Conservation (phyloP, 2,113 vertebrate species). For the Marmota flaviventris region DNA sequence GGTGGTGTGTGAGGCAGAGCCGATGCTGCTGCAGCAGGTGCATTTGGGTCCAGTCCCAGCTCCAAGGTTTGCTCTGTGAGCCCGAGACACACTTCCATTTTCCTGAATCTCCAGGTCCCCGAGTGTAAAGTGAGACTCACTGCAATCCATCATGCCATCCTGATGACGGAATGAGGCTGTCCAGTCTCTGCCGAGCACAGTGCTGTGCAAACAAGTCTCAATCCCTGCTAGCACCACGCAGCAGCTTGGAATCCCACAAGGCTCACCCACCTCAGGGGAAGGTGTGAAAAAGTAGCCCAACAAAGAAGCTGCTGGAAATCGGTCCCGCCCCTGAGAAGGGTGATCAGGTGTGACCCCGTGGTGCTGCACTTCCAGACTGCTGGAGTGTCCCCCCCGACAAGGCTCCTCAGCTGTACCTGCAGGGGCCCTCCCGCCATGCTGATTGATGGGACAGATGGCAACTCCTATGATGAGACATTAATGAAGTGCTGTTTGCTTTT, state of each 20-base stretch:
- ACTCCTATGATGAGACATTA: neutral
- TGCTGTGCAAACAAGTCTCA: accelerated
- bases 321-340: accelerated
- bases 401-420: accelerated
- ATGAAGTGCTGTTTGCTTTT: neutral
- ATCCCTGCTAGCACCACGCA: neutral
- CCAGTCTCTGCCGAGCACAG: neutral
- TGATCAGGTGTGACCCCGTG: accelerated
- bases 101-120: accelerated
- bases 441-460: neutral
- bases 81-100: accelerated
- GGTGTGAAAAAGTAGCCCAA: neutral
- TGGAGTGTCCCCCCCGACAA: neutral
- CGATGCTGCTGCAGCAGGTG: accelerated
- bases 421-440: accelerated
- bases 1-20: accelerated
- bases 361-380: accelerated
- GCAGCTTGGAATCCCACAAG: accelerated
- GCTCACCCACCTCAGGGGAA: neutral
- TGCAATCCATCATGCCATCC: accelerated
- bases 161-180: accelerated
- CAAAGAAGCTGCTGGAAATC: neutral
- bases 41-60: neutral
- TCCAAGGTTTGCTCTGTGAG: accelerated
- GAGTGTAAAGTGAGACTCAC: accelerated